Percentiles rank a stretch among this genome's conserved stretches.
phyloP scores from a whole-genome alignment of 2,888 invertebrate genomes.

The Polia nebulosa region DNA sequence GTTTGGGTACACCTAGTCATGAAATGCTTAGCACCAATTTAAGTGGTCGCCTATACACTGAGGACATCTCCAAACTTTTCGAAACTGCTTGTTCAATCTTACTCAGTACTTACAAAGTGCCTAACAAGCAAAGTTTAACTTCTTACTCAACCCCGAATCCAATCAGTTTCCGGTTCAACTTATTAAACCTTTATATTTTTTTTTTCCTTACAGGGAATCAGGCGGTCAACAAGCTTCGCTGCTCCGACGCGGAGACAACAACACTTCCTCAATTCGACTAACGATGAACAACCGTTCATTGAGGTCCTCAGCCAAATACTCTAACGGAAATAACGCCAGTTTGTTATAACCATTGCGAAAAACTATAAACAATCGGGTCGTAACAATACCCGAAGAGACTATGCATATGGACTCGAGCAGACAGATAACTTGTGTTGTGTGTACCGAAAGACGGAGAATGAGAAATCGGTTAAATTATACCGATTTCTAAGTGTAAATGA shows the following conservation, averaged over 20 bases:
- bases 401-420: constrained; percentile 60
- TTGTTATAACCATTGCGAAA: constrained; percentile 81
- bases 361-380: constrained; percentile 45
- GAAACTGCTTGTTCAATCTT: neutral
- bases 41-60: neutral
- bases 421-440: constrained; percentile 72
- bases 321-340: constrained; percentile 84
- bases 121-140: neutral
- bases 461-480: constrained; percentile 57
- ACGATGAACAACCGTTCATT: constrained; percentile 82
- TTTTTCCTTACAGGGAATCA: constrained; percentile 80
- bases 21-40: neutral
- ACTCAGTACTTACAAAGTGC: neutral
- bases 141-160: neutral
- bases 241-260: constrained; percentile 83
- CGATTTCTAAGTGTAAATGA: constrained; percentile 57
- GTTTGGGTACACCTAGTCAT: neutral
- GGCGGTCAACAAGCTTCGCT: constrained; percentile 84
- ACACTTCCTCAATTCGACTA: constrained; percentile 84
- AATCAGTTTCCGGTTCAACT: neutral
- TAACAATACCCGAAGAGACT: constrained; percentile 66
- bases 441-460: constrained; percentile 70
- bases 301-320: constrained; percentile 84
- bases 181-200: constrained; percentile 6
- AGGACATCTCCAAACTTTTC: neutral